A percentile compares a stretch with the other conserved stretches of the same genome.
phyloP scores from a whole-genome alignment of 2,113 vertebrate species.

The Aphyosemion australe region DNA sequence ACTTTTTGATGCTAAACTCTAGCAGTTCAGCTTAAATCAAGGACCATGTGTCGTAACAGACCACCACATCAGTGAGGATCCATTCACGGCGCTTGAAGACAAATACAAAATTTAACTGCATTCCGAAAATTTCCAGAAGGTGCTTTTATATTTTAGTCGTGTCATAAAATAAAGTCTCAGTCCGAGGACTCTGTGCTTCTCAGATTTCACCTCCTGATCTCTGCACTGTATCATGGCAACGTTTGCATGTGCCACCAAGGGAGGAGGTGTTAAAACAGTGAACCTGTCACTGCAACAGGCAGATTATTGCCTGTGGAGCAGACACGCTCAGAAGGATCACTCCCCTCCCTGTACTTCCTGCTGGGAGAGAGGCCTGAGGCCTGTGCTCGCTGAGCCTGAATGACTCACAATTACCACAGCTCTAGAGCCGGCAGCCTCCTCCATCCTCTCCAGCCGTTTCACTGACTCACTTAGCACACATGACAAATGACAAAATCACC shows the following conservation, averaged over 20 bases:
- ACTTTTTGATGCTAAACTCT: neutral
- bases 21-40: too few relatives aligned
- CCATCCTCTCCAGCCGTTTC: slow-evolving; percentile 54
- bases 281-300: slow-evolving; percentile 75
- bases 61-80: too few relatives aligned
- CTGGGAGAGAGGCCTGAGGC: slow-evolving; percentile 64
- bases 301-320: slow-evolving; percentile 69
- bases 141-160: neutral
- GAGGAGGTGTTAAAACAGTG: slow-evolving; percentile 52
- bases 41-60: too few relatives aligned
- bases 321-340: slow-evolving; percentile 43
- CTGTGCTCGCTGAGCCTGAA: slow-evolving; percentile 68
- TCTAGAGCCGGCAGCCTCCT: slow-evolving; percentile 63
- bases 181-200: slow-evolving; percentile 1
- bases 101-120: too few relatives aligned
- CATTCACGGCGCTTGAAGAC: too few relatives aligned
- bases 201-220: slow-evolving; percentile 37
- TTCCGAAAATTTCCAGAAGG: neutral
- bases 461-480: slow-evolving; percentile 72
- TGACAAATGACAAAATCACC: slow-evolving; percentile 68
- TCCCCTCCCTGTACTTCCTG: slow-evolving; percentile 36
- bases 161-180: neutral
- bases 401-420: slow-evolving; percentile 78
- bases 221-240: slow-evolving; percentile 17
- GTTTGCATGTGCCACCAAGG: slow-evolving; percentile 14